Base-by-base conservation (phyloP, 1,140 invertebrate genomes). In the Drusus annulatus region DNA sequence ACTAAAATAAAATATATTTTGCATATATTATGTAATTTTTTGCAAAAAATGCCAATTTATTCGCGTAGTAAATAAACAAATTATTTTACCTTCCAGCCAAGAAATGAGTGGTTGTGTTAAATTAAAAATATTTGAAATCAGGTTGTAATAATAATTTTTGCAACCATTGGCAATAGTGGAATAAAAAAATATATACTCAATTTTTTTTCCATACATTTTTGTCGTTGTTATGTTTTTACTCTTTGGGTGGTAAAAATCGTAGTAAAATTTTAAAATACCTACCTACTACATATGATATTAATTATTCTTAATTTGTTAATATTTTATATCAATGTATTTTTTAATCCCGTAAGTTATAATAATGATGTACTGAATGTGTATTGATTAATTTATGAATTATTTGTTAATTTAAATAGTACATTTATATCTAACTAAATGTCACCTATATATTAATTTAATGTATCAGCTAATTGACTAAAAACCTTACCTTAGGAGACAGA, bases 401-500 rank as follows among this genome's bases (percentile, higher is more conserved):
- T 23, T 63, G 25, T 17, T 17, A 36, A 65, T 65, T 25, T 65
- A 36, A 36, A n/a, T 65, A 65, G 13, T 7, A 36, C 31, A 36
- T 36, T 36, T 36, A 36, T 25, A 25, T 63, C 60, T 65, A 65
- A 19, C 63, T 65, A 36, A 60, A 10, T 65, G 63, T 65, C 31
- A 25, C 63, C 28, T 28, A 71, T 51, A 15, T 71, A 71, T 71
- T 71, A 71, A 71, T 71, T 71, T 52, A 71, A 51, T 8, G 31
- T 36, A 36, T 8, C 31, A 36, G 31, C 31, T 36, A 36, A 36
- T 36, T 36, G 31, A 36, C 31, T 36, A 36, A 36, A 62, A 58
- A 19, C n/a, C 21, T 63, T 63, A 63, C 19, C 16, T 25, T 63
- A 63, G 60, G 31, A 16, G 25, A 10, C 16, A 21, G 25, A 63